Evolutionary conservation across 2,113 vertebrate genomes (phyloP).

Genomic region (Python bivittatus): DNA sequence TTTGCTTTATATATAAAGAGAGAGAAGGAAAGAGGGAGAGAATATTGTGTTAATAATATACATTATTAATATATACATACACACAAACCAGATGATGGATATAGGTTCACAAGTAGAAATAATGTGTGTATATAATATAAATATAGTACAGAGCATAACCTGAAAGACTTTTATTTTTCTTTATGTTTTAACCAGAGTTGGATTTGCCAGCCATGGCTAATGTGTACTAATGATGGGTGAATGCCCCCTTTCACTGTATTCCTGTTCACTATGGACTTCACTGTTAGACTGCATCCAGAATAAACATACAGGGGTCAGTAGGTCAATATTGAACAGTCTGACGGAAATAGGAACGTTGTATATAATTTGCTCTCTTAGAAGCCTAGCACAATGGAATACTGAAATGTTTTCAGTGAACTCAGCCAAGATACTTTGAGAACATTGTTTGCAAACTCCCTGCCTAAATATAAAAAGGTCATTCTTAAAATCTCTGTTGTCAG

Average conservation of each 20-base stretch:
- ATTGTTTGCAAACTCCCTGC: conserved; percentile 26
- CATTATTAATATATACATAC: too few species aligned
- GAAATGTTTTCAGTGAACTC: background rate
- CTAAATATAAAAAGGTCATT: conserved; percentile 43
- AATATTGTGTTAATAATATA: too few species aligned
- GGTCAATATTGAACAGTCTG: background rate
- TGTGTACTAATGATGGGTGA: background rate
- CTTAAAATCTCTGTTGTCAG: conserved; percentile 33
- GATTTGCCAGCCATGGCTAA: background rate
- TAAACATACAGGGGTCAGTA: background rate
- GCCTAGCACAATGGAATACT: background rate
- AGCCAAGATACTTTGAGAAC: conserved; percentile 7
- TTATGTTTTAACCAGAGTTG: background rate
- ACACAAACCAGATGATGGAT: too few species aligned
- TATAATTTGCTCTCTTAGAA: background rate
- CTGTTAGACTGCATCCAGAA: background rate
- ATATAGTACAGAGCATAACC: too few species aligned
- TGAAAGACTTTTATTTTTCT: background rate
- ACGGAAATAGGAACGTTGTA: background rate
- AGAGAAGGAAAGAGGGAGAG: too few species aligned
- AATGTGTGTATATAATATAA: too few species aligned
- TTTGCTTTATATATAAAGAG: too few species aligned
- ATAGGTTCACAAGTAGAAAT: too few species aligned
- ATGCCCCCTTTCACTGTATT: background rate
- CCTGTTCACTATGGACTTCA: background rate